Evolutionary conservation across 2,888 invertebrate species (phyloP).

Genomic region (Chouioia cunea): DNA sequence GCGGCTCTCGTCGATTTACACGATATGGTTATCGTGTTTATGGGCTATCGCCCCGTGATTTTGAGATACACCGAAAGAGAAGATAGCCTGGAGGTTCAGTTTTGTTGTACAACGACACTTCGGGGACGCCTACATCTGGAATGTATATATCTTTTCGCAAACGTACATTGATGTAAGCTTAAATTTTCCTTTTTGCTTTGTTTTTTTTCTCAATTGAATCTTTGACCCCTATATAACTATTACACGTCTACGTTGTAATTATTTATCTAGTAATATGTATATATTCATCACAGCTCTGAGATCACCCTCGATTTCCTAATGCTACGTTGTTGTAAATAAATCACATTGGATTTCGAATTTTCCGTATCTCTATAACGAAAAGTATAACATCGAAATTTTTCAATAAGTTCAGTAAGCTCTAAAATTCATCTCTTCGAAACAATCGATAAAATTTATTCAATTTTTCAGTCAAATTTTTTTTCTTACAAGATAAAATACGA

Average conservation of each 20-base stretch:
- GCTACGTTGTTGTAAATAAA: constrained; percentile 40
- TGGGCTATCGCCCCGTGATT: no score
- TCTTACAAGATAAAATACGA: no score
- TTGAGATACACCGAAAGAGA: no score
- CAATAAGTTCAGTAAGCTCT: no score
- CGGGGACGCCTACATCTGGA: constrained; percentile 20
- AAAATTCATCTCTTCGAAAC: no score
- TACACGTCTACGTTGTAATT: constrained; percentile 43
- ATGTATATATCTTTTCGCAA: constrained; percentile 24
- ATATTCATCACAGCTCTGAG: constrained; percentile 59
- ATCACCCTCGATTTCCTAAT: constrained; percentile 53
- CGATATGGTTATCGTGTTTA: no score
- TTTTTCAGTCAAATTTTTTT: background rate
- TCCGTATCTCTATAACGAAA: no score
- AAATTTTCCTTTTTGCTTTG: background rate
- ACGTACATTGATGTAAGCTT: constrained; percentile 7
- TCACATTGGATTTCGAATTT: constrained; percentile 22
- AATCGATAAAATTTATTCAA: no score
- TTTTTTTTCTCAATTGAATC: background rate
- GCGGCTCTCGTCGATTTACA: no score
- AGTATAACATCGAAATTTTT: no score
- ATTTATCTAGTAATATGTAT: constrained; percentile 53
- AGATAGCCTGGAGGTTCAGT: no score
- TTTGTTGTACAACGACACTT: no score
- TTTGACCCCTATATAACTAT: constrained; percentile 12